Conservation (phyloP, 2,113 vertebrate genomes). For the Abramis brama region DNA sequence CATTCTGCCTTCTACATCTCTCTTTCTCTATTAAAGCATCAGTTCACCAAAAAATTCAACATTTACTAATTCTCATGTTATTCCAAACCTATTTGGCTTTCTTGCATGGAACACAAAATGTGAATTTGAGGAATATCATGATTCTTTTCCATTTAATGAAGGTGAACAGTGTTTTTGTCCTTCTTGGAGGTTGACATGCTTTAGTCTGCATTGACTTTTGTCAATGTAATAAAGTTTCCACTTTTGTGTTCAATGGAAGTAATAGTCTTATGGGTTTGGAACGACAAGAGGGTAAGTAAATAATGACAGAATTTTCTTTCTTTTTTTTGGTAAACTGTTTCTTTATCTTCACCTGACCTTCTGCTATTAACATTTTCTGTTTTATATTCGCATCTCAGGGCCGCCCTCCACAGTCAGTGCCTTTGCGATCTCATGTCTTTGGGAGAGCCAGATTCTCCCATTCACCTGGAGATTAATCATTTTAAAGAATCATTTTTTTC, state of each 20-base stretch:
- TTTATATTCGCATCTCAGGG: conserved; percentile 36
- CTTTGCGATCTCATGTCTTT: conserved; percentile 21
- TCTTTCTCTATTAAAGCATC: conserved; percentile 2
- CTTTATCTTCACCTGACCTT: conserved; percentile 2
- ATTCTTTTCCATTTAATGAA: not conserved
- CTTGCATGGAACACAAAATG: not conserved
- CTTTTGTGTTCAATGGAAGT: not conserved
- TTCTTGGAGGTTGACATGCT: not conserved
- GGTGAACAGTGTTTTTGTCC: not conserved
- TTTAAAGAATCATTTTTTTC: not conserved
- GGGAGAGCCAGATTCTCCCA: conserved; percentile 11
- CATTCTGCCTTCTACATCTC: not conserved
- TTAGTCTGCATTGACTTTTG: too few relatives aligned
- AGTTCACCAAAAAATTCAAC: not conserved
- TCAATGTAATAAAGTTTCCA: too few relatives aligned
- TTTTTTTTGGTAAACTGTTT: not conserved
- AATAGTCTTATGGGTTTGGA: not conserved
- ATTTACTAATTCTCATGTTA: conserved; percentile 21
- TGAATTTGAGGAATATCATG: not conserved
- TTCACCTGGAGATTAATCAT: conserved; percentile 11
- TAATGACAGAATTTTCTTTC: too few relatives aligned
- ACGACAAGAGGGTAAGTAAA: not conserved
- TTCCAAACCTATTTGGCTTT: conserved; percentile 1
- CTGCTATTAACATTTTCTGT: not conserved
- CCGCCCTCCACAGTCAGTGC: conserved; percentile 35